Evolutionary conservation across 2,113 vertebrate genomes (phyloP), one percentile per base, ranked within the genome.

Genomic region (Pipra filicauda): DNA sequence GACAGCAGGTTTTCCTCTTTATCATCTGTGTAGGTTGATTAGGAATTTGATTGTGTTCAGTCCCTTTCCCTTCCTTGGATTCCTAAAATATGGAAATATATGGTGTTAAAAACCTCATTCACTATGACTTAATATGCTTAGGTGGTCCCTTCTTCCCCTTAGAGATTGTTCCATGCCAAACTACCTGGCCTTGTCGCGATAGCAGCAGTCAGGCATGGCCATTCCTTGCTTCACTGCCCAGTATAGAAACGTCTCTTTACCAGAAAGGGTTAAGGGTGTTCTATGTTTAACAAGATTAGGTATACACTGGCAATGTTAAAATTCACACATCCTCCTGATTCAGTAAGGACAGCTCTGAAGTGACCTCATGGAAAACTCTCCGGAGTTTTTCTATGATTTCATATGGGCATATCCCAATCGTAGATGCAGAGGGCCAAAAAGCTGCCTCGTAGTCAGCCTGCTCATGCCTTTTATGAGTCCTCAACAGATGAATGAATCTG

Each of bases 401-500:
- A 77, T 72, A 20, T 27, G 48, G 91, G 37, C 37, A 95, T 89
- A 39, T 85, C 61, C 52, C 43, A 33, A 15, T 19, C 0, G 1
- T 16, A 81, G 46, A 70, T 61, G 59, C 44, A 46, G 62, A 91
- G 26, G 57, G 35, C 44, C 1, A 3, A 85, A 85, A 93, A 58
- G 39, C 70, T 90, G 58, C 57, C 61, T 52, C 58, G 80, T 82
- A 93, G 65, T 65, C 89, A 77, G 79, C 35, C 15, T 15, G 28
- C 62, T 78, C 3, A 1, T 95, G 86, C 27, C 69, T 96, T 96
- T 91, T 90, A 81, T 71, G 65, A 76, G 43, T 64, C 80, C 82
- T 92, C 58, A 75, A 61, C 76, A 95, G 83, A 86, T 82, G 96
- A 97, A 85, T 93, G 92, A 85, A 73, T 87, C 48, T 78, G 57